Base-by-base conservation (phyloP, 35 echinoderm and acorn worm genomes). In the Hemicentrotus pulcherrimus region DNA sequence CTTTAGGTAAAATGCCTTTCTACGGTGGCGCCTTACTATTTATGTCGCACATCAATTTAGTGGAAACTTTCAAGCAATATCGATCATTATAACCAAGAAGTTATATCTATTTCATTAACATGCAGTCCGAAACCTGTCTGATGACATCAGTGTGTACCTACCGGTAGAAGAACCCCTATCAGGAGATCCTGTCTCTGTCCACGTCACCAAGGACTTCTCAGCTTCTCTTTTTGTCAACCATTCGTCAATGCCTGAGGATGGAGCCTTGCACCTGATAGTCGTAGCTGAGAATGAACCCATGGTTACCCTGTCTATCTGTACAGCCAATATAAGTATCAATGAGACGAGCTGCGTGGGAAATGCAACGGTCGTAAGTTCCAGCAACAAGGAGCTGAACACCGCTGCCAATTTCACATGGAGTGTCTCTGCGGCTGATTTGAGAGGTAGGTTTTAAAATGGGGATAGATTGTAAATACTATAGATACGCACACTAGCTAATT, bases 391-490 rank as follows among this genome's bases (percentile, higher is more conserved):
- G 0, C 2, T 31, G 6, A 11, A 31, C 28, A 47, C 16, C n/a
- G 48, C 19, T 93, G 91, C 2, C 4, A 58, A 93, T 93, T 93
- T 93, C n/a, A 95, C 85, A 61, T 61, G 96, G 90, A 58, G 94
- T 46, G 16, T 86, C 31, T 11, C 31, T 65, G 52, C 16, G 16
- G 52, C 52, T 59, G 52, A 59, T 9, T 16, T 59, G 16, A 59
- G 16, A 59, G 52, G 52, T 59, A 16, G 16, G 52, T 59, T 59
- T 16, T 59, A 14, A 59, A 16, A 11, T 9, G 3, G 35, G 35
- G 35, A 41, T 41, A 41, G 35, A 41, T 41, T 41, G 35, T 41
- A 41, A 41, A 41, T 41, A 41, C 35, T 41, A 41, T 41, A 41
- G 35, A 41, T 41, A 41, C 35, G 35, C 35, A 41, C 35, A 41